Evolutionary conservation across 2,797 vertebrate species (phyloP).

Genomic region (Argyrosomus regius): DNA sequence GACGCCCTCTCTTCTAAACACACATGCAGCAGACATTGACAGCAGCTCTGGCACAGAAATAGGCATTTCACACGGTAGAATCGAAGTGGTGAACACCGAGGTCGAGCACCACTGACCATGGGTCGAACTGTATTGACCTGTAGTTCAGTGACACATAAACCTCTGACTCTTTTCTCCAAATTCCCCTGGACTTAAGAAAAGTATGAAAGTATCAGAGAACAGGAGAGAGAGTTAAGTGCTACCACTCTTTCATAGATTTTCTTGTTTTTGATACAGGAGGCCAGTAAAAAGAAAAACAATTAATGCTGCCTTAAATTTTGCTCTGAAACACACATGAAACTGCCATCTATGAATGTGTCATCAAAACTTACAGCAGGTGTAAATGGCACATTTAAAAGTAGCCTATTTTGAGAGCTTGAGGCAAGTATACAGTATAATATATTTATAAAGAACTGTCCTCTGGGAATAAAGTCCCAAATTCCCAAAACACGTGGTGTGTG

Average conservation of each 20-base stretch:
- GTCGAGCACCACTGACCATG: not conserved
- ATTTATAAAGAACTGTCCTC: conserved; percentile 30
- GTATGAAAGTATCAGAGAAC: not conserved
- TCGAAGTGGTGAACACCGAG: not conserved
- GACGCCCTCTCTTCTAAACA: not conserved
- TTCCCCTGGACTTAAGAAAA: conserved; percentile 4
- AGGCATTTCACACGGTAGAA: conserved; percentile 3
- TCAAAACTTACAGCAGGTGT: not conserved
- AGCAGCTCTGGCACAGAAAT: conserved; percentile 1
- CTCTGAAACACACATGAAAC: conserved; percentile 5
- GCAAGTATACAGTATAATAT: conserved; percentile 23
- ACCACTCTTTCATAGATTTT: not conserved
- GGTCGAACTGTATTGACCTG: conserved; percentile 25
- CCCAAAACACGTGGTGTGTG: not conserved
- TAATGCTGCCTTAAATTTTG: not conserved
- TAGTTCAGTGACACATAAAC: conserved; percentile 21
- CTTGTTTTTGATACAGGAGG: not conserved
- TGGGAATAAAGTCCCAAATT: conserved; percentile 19
- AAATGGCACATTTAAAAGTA: conserved; percentile 14
- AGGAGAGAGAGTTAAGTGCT: not conserved
- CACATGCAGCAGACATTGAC: conserved; percentile 6
- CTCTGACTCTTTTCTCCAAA: not conserved
- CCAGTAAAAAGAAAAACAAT: not conserved
- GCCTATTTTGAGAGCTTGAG: not conserved
- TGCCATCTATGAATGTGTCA: not conserved